Evolutionary conservation across 2,797 vertebrate species (phyloP), one percentile per base, ranked within the genome.

Genomic region (Zenarchopterus dispar): DNA sequence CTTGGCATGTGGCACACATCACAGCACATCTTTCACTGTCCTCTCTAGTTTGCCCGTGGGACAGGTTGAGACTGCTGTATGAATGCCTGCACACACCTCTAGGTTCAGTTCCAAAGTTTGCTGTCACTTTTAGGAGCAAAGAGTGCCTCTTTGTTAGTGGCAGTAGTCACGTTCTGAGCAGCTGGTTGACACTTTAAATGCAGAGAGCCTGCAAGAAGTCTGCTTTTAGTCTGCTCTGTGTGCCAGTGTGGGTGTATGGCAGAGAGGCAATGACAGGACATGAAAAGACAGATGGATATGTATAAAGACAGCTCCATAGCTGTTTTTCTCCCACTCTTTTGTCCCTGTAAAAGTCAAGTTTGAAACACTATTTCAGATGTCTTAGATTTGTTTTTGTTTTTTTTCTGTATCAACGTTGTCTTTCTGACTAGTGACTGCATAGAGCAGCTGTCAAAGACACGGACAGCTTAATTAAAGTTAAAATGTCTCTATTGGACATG

Each of bases 1-100:
- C 84, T 91, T 76, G 88, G 89, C 89, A 85, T 65, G 80, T 80
- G 57, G 67, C 74, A 78, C 80, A 88, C 83, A 75, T 90, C 84
- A 85, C 64, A 52, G 76, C 78, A 74, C 86, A 86, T 90, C 83
- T 85, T 73, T 80, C 84, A 88, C 88, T 75, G 73, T 84, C 78
- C 77, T 70, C 66, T 83, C 81, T 33, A 24, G 73, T 82, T 77
- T 65, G 50, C 73, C 77, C 70, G 66, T 47, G 46, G 67, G 69
- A 56, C 72, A 75, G 69, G 51, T 77, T 88, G 86, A 78, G 80
- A 70, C 73, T 81, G 72, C 70, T 8, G 17, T 79, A 73, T 67
- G 61, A 84, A 80, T 80, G 70, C 64, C 70, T 80, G 73, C 28
- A 5, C 66, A 60, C 80, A 75, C 71, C 54, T 76, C 67, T 28